These are phyloP conservation scores for Scarus forsteni DNA, from an alignment of 2,797 vertebrate species.

Conservation along the genomic window DNA sequence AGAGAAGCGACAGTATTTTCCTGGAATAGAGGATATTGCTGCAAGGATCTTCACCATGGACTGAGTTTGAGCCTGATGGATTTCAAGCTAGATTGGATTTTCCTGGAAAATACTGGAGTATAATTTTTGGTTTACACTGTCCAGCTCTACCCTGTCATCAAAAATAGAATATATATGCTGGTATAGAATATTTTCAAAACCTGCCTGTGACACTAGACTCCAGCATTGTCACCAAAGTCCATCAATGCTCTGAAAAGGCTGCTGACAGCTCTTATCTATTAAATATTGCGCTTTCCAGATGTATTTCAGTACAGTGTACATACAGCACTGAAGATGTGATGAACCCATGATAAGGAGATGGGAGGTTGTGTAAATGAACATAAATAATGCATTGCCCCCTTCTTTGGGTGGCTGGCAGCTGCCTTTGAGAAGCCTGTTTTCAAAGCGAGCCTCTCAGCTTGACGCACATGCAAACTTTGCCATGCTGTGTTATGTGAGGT, in stretches of 20 bases:
- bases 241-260: neutral
- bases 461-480: slow-evolving; percentile 45
- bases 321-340: slow-evolving; percentile 34
- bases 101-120: too few species aligned
- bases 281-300: neutral
- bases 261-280: neutral
- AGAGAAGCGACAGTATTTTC: too few species aligned
- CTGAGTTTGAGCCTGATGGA: too few species aligned
- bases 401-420: slow-evolving; percentile 59
- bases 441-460: slow-evolving; percentile 54
- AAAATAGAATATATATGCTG: neutral
- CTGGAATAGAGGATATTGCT: too few species aligned
- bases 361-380: slow-evolving; percentile 68
- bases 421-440: slow-evolving; percentile 59
- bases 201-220: neutral
- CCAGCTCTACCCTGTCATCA: neutral
- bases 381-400: slow-evolving; percentile 66
- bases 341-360: slow-evolving; percentile 56
- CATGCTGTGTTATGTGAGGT: slow-evolving; percentile 61
- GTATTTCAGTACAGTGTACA: slow-evolving; percentile 23
- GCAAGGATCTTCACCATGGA: too few species aligned
- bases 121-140: too few species aligned
- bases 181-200: neutral
- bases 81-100: too few species aligned
- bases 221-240: neutral